Conservation (phyloP, 1,140 invertebrate genomes). For the Paracyclopina nana region DNA sequence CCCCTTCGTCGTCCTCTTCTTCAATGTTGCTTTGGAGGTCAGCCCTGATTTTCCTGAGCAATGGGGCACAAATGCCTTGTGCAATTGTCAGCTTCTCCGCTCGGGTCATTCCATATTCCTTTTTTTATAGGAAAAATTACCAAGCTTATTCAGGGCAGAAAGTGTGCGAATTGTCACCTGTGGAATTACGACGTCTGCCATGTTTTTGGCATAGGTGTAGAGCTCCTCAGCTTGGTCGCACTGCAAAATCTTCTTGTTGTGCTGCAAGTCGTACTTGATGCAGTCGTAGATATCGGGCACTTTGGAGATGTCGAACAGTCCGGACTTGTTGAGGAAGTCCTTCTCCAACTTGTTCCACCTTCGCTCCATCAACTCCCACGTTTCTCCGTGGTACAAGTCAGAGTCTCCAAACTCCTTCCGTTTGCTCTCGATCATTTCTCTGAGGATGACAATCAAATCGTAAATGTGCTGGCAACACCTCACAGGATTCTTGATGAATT, state of each 20-base stretch:
- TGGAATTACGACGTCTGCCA: slow-evolving; percentile 95
- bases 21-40: slow-evolving; percentile 85
- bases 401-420: slow-evolving; percentile 2
- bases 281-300: slow-evolving; percentile 99
- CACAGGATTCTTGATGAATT: slow-evolving; percentile 90
- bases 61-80: slow-evolving; percentile 87
- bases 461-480: slow-evolving; percentile 78
- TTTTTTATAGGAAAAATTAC: slow-evolving; percentile 7
- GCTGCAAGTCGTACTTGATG: slow-evolving; percentile 96
- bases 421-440: slow-evolving; percentile 46
- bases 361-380: slow-evolving; percentile 93
- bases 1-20: slow-evolving; percentile 61
- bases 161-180: slow-evolving; percentile 39
- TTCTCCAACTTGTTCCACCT: slow-evolving; percentile 98
- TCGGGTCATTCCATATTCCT: slow-evolving; percentile 90
- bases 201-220: slow-evolving; percentile 80
- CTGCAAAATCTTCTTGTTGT: slow-evolving; percentile 41
- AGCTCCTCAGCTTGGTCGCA: slow-evolving; percentile 85
- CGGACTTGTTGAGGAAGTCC: slow-evolving; percentile 80
- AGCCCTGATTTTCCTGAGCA: slow-evolving; percentile 85
- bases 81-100: slow-evolving; percentile 92
- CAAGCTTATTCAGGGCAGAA: no score
- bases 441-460: slow-evolving; percentile 57
- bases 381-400: slow-evolving; percentile 89
- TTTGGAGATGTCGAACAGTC: slow-evolving; percentile 91